Evolutionary conservation across 2,113 vertebrate genomes (phyloP), one percentile per base, ranked within the genome.

Genomic region (Ascaphus truei): DNA sequence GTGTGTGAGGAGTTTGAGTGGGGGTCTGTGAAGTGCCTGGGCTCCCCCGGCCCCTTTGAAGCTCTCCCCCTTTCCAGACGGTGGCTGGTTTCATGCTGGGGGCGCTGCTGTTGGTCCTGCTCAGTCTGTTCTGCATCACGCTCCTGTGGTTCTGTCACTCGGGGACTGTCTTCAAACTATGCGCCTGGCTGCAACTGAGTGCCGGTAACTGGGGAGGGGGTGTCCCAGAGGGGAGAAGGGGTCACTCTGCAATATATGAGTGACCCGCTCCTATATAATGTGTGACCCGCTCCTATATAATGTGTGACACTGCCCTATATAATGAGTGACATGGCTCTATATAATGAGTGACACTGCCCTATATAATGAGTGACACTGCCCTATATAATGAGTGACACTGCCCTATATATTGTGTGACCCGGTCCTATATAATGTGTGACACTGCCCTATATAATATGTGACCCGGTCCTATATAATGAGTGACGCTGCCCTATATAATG

Each of bases 121-220:
- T 83, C 78, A 90, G 89, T 34, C 80, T 92, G 20, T 79, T 87
- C 25, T 91, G 89, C 69, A 80, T 92, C 23, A 81, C 79, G 25
- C 88, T 93, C 48, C 89, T 92, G 76, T 79, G 90, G 61, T 88
- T 92, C 84, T 93, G 91, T 80, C 90, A 89, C 3, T 84, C 88
- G 0, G 88, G 91, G 4, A 91, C 90, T 0, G 89, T 93, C 67
- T 93, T 90, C 74, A 93, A 93, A 78, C 88, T 91, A 72, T 93
- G 89, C 0, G 92, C 87, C 7, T 93, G 92, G 92, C 80, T 93
- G 65, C 92, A 93, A 77, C 86, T 93, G 29, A 89, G 88, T 0
- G 89, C 92, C 67, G 91, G 92, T 91, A 68, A 78, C 68, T 27
- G 3, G 26, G 12, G 23, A 6, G 27, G 15, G 6, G 34, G 51